Evolutionary conservation across 2,888 invertebrate genomes (phyloP).

Genomic region (Tethea ocularis): DNA sequence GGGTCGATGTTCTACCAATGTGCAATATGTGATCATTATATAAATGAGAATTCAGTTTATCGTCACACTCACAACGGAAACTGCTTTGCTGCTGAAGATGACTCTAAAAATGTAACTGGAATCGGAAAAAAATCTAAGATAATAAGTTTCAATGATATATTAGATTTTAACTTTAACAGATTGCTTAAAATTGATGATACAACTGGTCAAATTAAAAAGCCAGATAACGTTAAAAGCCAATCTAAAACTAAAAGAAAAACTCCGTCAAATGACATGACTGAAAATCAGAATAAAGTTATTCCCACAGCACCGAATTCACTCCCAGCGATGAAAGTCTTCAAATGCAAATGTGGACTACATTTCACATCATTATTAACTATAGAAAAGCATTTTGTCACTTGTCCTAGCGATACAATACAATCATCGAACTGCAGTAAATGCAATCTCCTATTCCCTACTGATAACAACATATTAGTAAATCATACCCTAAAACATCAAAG

Average conservation of each 20-base stretch:
- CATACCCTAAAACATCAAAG: constrained; percentile 31
- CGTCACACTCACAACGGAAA: neutral
- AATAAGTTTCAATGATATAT: neutral
- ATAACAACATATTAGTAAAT: constrained; percentile 18
- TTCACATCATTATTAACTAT: constrained; percentile 21
- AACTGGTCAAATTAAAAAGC: neutral
- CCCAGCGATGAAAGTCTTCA: constrained; percentile 14
- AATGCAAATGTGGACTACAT: constrained; percentile 30
- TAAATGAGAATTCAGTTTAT: neutral
- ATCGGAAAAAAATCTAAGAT: neutral
- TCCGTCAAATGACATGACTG: neutral
- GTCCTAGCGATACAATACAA: constrained; percentile 10
- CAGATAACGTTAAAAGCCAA: too few species aligned
- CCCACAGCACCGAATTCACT: neutral
- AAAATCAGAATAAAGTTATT: neutral
- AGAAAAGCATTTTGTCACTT: constrained; percentile 17
- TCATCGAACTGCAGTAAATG: constrained; percentile 30
- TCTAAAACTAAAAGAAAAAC: too few species aligned
- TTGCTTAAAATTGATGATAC: neutral
- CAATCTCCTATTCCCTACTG: constrained; percentile 21
- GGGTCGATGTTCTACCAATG: neutral
- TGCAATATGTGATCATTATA: neutral
- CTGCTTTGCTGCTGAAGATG: neutral
- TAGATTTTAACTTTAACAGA: neutral
- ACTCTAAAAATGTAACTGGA: neutral